phyloP scores from a whole-genome alignment of 2,113 vertebrate genomes.

The Panthera uncia region DNA sequence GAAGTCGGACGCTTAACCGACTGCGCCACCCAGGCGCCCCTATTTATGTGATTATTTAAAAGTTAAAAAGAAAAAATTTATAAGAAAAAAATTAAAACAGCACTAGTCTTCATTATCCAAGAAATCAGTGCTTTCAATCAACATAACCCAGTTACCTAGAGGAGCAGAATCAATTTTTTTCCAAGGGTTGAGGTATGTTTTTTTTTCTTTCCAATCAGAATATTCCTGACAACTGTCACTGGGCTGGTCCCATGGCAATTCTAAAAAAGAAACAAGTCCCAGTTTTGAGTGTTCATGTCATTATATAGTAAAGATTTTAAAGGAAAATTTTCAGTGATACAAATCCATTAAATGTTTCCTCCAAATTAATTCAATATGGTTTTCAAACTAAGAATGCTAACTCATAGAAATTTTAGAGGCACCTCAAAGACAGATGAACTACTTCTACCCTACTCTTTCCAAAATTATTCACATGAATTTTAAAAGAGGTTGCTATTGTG shows the following conservation, averaged over 20 bases:
- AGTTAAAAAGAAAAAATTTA: not conserved
- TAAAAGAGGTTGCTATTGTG: not conserved
- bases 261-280: slow-evolving; percentile 79
- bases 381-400: slow-evolving; percentile 28
- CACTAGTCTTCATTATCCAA: not conserved
- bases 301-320: not conserved
- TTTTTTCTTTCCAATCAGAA: slow-evolving; percentile 95
- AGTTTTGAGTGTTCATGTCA: slow-evolving; percentile 1
- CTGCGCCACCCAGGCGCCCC: not conserved
- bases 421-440: not conserved
- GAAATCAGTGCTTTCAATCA: slow-evolving; percentile 36
- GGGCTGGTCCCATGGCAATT: slow-evolving; percentile 98
- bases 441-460: not conserved
- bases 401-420: not conserved
- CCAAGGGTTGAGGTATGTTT: slow-evolving; percentile 95
- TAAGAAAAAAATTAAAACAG: not conserved
- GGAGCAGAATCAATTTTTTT: slow-evolving; percentile 94
- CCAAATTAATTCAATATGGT: not conserved
- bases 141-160: slow-evolving; percentile 75
- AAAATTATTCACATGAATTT: not conserved
- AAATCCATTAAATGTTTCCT: slow-evolving; percentile 18
- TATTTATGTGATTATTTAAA: not conserved
- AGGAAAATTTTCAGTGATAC: slow-evolving; percentile 2
- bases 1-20: too few species aligned
- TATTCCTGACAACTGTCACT: slow-evolving; percentile 96